Conservation (phyloP, 2,888 invertebrate genomes). For the Lypha dubia region DNA sequence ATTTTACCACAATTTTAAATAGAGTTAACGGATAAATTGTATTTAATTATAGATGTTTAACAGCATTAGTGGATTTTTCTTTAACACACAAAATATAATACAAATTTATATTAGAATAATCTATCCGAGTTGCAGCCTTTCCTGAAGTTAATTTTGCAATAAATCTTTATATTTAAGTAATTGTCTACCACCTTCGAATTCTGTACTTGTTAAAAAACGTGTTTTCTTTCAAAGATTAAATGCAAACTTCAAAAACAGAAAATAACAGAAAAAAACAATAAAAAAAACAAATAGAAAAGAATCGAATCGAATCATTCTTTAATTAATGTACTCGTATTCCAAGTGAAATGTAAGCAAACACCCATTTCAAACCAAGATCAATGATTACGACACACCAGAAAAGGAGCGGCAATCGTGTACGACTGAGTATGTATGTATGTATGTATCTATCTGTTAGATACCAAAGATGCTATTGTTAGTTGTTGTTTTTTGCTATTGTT, state of each 20-base stretch:
- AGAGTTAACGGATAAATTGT: neutral
- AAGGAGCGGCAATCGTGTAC: conserved; percentile 56
- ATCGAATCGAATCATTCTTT: conserved; percentile 33
- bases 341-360: conserved; percentile 47
- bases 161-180: conserved; percentile 4
- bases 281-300: neutral
- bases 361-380: conserved; percentile 58
- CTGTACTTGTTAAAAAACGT: neutral
- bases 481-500: conserved; percentile 50
- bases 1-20: neutral
- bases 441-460: too few relatives aligned
- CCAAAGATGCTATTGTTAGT: conserved; percentile 52
- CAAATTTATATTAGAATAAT: too few relatives aligned
- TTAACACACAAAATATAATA: neutral
- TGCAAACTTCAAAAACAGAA: neutral
- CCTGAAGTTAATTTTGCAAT: neutral
- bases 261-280: too few relatives aligned
- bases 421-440: conserved; percentile 1
- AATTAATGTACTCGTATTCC: conserved; percentile 51
- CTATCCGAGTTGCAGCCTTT: too few relatives aligned
- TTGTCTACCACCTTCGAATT: neutral
- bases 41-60: neutral
- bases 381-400: conserved; percentile 58
- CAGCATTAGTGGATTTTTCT: neutral
- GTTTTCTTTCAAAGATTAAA: conserved; percentile 3